These are phyloP conservation scores for Neopelma chrysocephalum DNA, from an alignment of 2,797 vertebrate species.

Conservation along the genomic window DNA sequence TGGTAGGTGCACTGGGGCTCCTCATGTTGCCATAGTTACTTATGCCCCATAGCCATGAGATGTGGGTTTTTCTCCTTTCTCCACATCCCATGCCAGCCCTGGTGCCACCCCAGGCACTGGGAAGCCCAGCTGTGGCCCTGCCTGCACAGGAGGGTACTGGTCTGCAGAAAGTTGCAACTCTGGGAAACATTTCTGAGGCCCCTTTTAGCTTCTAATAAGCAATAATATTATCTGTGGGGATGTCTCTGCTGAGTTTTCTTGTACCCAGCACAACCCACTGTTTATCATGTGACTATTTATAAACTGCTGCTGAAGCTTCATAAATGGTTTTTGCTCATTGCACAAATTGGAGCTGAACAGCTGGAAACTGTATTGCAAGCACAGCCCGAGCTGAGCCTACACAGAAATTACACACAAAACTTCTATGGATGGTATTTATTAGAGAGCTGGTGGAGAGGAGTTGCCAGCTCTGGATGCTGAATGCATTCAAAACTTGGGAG, in stretches of 20 bases:
- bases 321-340: slow-evolving; percentile 56
- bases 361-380: slow-evolving; percentile 66
- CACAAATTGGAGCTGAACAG: slow-evolving; percentile 67
- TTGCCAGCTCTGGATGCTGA: slow-evolving; percentile 4
- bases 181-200: slow-evolving; percentile 2
- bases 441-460: not conserved
- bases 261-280: not conserved
- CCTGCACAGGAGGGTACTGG: not conserved
- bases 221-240: not conserved
- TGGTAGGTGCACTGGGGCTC: fast-evolving
- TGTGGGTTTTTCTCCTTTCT: not conserved
- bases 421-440: slow-evolving; percentile 54
- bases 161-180: not conserved
- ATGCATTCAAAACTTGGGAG: not conserved
- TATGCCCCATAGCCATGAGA: not conserved
- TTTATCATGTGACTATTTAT: slow-evolving; percentile 55
- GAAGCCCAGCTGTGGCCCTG: not conserved
- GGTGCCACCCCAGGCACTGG: not conserved
- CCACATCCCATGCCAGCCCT: fast-evolving
- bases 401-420: slow-evolving; percentile 61
- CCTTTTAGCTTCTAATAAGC: not conserved
- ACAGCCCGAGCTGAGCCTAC: slow-evolving; percentile 42
- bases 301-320: slow-evolving; percentile 9
- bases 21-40: not conserved
- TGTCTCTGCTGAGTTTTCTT: not conserved